Evolutionary conservation across 35 echinoderm and acorn worm genomes (phyloP).

Genomic region (Holothuria glaberrima): DNA sequence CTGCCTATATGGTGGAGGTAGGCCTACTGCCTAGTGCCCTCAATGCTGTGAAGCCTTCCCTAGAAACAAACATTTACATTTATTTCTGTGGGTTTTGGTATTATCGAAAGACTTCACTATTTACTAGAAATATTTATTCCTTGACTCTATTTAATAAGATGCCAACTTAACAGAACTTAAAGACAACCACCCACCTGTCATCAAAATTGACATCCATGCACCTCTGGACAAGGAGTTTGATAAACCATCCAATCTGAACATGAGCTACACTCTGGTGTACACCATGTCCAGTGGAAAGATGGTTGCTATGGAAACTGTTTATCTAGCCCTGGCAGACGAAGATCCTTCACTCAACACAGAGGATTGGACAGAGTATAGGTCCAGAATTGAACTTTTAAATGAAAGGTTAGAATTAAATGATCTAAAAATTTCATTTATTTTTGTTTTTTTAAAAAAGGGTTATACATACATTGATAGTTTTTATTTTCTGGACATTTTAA

Average conservation of each 20-base stretch:
- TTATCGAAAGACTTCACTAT: no score
- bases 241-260: neutral
- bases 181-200: neutral
- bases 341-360: neutral
- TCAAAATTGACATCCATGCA: conserved; percentile 14
- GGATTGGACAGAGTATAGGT: neutral
- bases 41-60: no score
- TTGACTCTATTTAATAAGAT: neutral
- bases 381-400: neutral
- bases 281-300: neutral
- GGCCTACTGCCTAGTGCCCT: no score
- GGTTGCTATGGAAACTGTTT: conserved; percentile 1
- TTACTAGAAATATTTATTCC: no score
- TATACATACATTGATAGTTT: no score
- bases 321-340: neutral
- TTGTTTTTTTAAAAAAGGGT: no score
- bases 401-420: neutral
- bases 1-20: no score
- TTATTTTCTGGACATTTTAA: no score
- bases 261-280: conserved; percentile 27
- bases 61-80: no score
- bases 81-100: no score
- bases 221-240: conserved; percentile 38
- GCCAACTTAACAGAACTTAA: neutral
- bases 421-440: no score